Evolutionary conservation across 2,797 vertebrate species (phyloP), one percentile per base, ranked within the genome.

Genomic region (Fundulus diaphanus): DNA sequence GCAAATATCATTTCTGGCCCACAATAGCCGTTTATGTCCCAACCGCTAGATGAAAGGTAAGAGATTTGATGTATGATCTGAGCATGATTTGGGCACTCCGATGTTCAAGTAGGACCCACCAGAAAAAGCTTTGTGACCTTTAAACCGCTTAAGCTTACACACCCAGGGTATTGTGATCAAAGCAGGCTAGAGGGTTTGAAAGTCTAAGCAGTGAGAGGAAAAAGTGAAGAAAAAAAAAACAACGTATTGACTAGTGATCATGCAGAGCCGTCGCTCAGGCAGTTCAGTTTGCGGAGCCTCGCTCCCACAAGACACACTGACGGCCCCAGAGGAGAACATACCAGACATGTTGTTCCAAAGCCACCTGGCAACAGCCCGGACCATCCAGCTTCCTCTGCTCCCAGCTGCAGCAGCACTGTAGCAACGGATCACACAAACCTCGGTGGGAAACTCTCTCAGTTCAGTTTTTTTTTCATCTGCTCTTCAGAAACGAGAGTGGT

Each of bases 321-420:
- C 40, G 68, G 59, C 18, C 65, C 46, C 44, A 24, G 59, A 65
- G 78, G 65, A 74, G 29, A 72, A 71, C 12, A 69, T 69, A 76
- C 16, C 79, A 82, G 70, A 4, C 31, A 8, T 65, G 72, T 49
- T 65, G 72, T 70, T 68, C 1, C 5, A 73, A 69, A 67, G 35
- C 56, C 72, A 80, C 81, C 84, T 51, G 76, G 73, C 75, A 85
- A 86, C 85, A 80, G 63, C 33, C 0, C 5, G 56, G 33, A 67
- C 69, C 51, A 68, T 57, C 44, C 42, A 46, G 51, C 70, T 74
- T 76, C 70, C 20, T 54, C 49, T 52, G 44, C 40, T 66, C 68
- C 42, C 37, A 46, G 46, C 71, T 77, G 74, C 77, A 68, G 13
- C 31, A 42, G 59, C 1, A n/a, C 49, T 73, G 33, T 61, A 40